Evolutionary conservation across 2,113 vertebrate genomes (phyloP).

Genomic region (Elaphurus davidianus): DNA sequence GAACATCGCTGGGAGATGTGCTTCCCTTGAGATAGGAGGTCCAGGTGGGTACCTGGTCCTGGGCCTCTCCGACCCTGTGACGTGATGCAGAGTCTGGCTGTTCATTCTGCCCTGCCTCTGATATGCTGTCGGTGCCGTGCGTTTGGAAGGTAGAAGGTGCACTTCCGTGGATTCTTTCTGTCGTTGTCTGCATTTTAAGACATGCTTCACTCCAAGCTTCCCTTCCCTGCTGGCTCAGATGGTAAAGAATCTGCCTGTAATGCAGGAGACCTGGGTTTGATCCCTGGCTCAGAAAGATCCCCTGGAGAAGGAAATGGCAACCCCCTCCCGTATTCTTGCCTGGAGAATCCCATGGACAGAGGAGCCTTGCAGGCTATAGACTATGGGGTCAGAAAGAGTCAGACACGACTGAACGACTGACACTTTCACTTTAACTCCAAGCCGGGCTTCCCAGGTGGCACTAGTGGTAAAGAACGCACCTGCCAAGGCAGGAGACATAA

Average conservation of each 20-base stretch:
- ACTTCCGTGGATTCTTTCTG: not conserved
- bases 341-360: not conserved
- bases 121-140: not conserved
- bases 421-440: not conserved
- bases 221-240: not conserved
- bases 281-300: not conserved
- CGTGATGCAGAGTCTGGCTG: fast-evolving
- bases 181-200: not conserved
- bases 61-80: fast-evolving
- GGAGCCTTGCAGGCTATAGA: not conserved
- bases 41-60: fast-evolving
- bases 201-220: not conserved
- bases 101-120: too few species aligned
- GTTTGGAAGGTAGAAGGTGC: not conserved
- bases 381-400: not conserved
- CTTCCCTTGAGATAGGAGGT: not conserved
- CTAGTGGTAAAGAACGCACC: not conserved
- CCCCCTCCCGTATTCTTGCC: not conserved
- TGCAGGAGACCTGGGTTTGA: not conserved
- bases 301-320: not conserved
- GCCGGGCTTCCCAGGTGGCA: not conserved
- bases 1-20: not conserved
- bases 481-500: not conserved
- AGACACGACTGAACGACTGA: not conserved
- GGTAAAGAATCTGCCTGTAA: not conserved